phyloP scores from a whole-genome alignment of 2,797 vertebrate genomes.

The Malurus leucopterus region DNA sequence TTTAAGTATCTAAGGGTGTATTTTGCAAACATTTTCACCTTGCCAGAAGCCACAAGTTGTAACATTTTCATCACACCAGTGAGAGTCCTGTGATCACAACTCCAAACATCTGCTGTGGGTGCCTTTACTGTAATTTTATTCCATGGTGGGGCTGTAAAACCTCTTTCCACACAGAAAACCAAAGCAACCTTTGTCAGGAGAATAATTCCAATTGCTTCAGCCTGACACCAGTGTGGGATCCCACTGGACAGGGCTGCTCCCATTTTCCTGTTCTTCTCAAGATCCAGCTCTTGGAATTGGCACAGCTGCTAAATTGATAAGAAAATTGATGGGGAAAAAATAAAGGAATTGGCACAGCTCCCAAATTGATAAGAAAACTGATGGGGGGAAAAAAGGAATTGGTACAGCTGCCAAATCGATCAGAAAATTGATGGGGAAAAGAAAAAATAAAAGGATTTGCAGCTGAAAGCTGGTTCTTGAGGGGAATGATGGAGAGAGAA shows the following conservation, averaged over 20 bases:
- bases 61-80: background rate
- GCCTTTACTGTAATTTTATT: background rate
- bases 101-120: background rate
- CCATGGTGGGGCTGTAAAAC: background rate
- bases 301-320: background rate
- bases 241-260: background rate
- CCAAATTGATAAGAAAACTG: too few relatives aligned
- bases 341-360: too few relatives aligned
- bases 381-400: too few relatives aligned
- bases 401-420: too few relatives aligned
- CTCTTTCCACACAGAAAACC: background rate
- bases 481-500: rapidly evolving
- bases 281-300: background rate
- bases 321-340: background rate
- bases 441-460: background rate
- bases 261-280: background rate
- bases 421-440: too few relatives aligned
- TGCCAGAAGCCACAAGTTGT: background rate
- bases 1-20: background rate
- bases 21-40: background rate
- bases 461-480: background rate
- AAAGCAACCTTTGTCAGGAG: background rate
- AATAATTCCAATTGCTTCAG: background rate
- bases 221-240: background rate
- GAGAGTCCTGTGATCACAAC: background rate